These are phyloP conservation scores for Sitodiplosis mosellana DNA, from an alignment of 1,140 invertebrate genomes.

Conservation along the genomic window DNA sequence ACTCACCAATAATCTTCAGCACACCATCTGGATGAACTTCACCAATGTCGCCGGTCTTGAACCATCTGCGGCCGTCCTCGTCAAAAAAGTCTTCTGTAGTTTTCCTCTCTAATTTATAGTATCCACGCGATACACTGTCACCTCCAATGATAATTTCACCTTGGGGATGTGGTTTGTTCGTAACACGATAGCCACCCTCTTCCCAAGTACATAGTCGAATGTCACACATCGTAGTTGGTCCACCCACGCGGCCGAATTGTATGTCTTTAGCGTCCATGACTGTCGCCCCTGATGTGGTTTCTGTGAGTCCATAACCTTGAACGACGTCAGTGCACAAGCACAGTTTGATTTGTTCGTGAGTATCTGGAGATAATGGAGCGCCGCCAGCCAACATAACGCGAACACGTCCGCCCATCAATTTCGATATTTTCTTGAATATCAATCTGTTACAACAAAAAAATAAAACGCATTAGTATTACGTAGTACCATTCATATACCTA, in stretches of 20 bases:
- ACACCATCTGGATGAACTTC: slow-evolving; percentile 82
- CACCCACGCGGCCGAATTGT: slow-evolving; percentile 64
- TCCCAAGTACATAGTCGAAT: slow-evolving; percentile 84
- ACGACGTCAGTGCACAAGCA: slow-evolving; percentile 80
- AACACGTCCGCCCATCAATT: slow-evolving; percentile 71
- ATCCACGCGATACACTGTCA: slow-evolving; percentile 77
- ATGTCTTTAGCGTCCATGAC: slow-evolving; percentile 62
- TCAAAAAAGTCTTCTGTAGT: slow-evolving; percentile 83
- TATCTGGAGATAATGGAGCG: slow-evolving; percentile 88
- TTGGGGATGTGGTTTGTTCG: slow-evolving; percentile 74
- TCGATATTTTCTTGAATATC: slow-evolving; percentile 58
- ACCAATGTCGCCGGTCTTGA: slow-evolving; percentile 91
- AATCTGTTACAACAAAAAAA: slow-evolving; percentile 24
- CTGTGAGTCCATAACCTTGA: slow-evolving; percentile 94
- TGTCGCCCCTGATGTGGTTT: slow-evolving; percentile 85
- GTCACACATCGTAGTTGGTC: slow-evolving; percentile 69
- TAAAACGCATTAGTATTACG: not conserved
- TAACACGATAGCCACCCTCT: slow-evolving; percentile 81
- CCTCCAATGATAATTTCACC: slow-evolving; percentile 90
- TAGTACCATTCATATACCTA: too few species aligned
- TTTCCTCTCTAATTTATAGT: slow-evolving; percentile 81
- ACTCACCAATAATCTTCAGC: slow-evolving; percentile 87
- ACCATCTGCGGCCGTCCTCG: slow-evolving; percentile 68
- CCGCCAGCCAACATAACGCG: slow-evolving; percentile 79
- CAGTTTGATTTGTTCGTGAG: slow-evolving; percentile 84